phyloP scores from a whole-genome alignment of 1,140 invertebrate genomes.

The Heliconius hermathena region DNA sequence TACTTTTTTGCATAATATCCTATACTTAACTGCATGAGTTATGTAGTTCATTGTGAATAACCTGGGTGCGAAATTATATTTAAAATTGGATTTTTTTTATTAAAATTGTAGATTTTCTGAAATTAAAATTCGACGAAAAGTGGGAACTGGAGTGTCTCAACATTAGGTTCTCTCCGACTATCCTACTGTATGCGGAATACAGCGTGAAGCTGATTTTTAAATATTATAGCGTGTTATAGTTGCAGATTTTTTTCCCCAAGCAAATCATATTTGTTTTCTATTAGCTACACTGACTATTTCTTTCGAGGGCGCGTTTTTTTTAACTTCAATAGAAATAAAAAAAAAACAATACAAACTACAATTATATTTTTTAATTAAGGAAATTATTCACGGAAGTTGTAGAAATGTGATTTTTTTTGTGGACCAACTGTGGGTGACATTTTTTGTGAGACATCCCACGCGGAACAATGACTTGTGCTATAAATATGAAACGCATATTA shows the following conservation, averaged over 20 bases:
- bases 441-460: constrained; percentile 70
- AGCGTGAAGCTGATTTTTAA: too few species aligned
- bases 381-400: constrained; percentile 59
- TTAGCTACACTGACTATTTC: not conserved
- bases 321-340: constrained; percentile 4
- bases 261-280: not conserved
- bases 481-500: not conserved
- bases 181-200: too few species aligned
- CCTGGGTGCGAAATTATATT: not conserved
- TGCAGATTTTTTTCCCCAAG: too few species aligned
- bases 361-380: constrained; percentile 35
- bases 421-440: constrained; percentile 63
- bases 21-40: too few species aligned
- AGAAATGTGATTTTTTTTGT: constrained; percentile 50
- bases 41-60: not conserved
- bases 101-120: not conserved
- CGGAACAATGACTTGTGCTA: constrained; percentile 25
- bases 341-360: constrained; percentile 37
- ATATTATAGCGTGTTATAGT: too few species aligned
- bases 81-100: not conserved
- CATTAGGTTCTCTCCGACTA: not conserved
- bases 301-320: constrained; percentile 16
- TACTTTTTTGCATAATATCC: too few species aligned
- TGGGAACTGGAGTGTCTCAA: too few species aligned
- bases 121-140: not conserved